Base-by-base conservation (phyloP, 2,888 invertebrate species). In the Criorhina ranunculi region DNA sequence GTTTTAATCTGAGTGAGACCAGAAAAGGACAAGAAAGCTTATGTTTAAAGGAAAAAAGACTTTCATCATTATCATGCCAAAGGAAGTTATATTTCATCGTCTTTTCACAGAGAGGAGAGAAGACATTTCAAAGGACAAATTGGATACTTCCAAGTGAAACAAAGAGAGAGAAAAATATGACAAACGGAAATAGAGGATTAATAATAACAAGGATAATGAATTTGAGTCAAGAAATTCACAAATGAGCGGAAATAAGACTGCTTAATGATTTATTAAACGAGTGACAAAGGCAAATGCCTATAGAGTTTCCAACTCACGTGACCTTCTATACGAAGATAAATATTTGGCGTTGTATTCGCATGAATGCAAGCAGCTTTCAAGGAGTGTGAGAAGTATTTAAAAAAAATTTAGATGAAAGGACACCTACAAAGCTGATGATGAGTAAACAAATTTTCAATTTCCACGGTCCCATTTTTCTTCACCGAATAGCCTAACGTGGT, bases 91-190 rank as follows among this genome's bases (percentile, higher is more conserved):
- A 35, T 33, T 46, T 46, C 62, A 46, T 33, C 19, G 46, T 7
- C 35, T 46, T 64, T 49, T 6, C 3, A 17, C n/a, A 0, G 8
- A 37, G 17, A 37, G 6, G 2, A 44, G 11, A 31, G 5, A 17
- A 19, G n/a, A 31, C 5, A 31, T 46, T 46, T 62, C 60, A 62
- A 46, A 62, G 31, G 42, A 60, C 44, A 55, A 55, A 55, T 35
- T 53, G 31, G 51, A 42, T 42, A 42, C 31, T 31, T 60, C 9
- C 15, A 12, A 3, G n/a, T 35, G 55, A 55, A 35, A 55, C 5
- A 35, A 55, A 5, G n/a, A 53, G 31, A n/a, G n/a, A n/a, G 1
- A 31, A 17, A n/a, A 29, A 31, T 15, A 31, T 6, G 12, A 17
- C 31, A 60, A 60, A 60, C 60, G 62, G 33, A 9, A 9, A 31